Base-by-base conservation (phyloP, 1,140 invertebrate genomes). In the Laupala kohalensis region DNA sequence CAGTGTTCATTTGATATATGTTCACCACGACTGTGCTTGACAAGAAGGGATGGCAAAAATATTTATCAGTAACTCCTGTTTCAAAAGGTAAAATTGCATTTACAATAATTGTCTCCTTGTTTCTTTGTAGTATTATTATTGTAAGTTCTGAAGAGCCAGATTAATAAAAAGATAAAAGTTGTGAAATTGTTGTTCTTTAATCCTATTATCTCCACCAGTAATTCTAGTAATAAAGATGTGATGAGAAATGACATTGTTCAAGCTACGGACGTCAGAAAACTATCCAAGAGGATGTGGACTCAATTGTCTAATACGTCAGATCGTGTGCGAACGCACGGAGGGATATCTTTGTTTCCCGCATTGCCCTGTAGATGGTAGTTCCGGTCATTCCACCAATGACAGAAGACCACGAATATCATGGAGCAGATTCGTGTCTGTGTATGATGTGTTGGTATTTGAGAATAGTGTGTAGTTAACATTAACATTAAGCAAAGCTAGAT, bases 11-110 rank as follows among this genome's bases (percentile, higher is more conserved):
- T 66, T 24, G 37, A 5, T n/a, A 70, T 70, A 27, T 70, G 69
- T 70, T 70, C 69, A 70, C 69, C 69, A 70, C 69, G 37, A 53
- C n/a, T 29, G 37, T 24, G 25, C 30, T 25, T 70, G 69, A 67
- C 27, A 67, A 67, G 66, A 72, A 72, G 71, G 71, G 71, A 72
- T 72, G 71, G 71, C 71, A 72, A 72, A 72, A 72, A 53, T 37
- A 53, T 28, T 19, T 65, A 65, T 27, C 28, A 53, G 24, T 25
- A 67, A 67, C 66, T 72, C 29, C 71, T 72, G 25, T 72, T 68
- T 30, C 63, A 2, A 37, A 72, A 27, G 64, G 25, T 19, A 37
- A 72, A 67, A 68, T 30, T 70, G 65, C 71, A 72, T 65, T 68
- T 72, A 72, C 63, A 70, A 64, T 70, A 53, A 63, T 70, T 64